Percentiles rank a stretch among this genome's conserved stretches.
These are phyloP conservation scores for Callaeas wilsoni DNA, from an alignment of 2,113 vertebrate genomes.

Conservation along the genomic window DNA sequence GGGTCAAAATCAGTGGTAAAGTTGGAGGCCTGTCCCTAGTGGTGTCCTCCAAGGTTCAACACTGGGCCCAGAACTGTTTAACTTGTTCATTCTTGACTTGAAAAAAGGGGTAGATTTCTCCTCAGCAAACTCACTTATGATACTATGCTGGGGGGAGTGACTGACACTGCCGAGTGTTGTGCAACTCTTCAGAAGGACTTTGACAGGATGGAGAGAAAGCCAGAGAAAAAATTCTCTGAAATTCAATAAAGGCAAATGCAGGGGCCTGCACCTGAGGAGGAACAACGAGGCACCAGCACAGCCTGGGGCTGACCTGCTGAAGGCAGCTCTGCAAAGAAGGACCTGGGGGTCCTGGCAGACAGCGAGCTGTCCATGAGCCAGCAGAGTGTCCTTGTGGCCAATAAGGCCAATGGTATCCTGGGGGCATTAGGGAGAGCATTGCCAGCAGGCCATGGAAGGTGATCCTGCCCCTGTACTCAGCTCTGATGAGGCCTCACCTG, in stretches of 20 bases:
- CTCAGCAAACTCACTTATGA: not conserved
- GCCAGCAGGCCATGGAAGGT: not conserved
- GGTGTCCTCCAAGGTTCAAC: not conserved
- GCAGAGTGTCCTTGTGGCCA: not conserved
- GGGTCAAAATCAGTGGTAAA: not conserved
- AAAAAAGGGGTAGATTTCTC: not conserved
- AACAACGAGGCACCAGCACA: not conserved
- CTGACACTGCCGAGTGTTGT: fast-evolving
- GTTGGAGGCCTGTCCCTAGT: not conserved
- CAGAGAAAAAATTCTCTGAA: not conserved
- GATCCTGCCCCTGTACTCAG: not conserved
- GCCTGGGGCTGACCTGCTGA: not conserved
- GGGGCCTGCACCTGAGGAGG: not conserved
- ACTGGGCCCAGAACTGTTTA: not conserved
- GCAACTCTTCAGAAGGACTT: not conserved
- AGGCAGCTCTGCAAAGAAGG: not conserved
- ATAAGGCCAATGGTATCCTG: not conserved
- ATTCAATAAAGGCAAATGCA: not conserved
- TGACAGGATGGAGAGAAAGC: fast-evolving
- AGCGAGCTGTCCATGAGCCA: not conserved
- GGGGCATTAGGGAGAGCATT: not conserved
- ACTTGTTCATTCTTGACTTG: not conserved
- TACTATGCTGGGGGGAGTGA: not conserved
- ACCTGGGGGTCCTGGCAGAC: not conserved
- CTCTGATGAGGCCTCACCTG: not conserved